These are phyloP conservation scores for Petaurus breviceps DNA, from an alignment of 2,113 vertebrate species.

Conservation along the genomic window DNA sequence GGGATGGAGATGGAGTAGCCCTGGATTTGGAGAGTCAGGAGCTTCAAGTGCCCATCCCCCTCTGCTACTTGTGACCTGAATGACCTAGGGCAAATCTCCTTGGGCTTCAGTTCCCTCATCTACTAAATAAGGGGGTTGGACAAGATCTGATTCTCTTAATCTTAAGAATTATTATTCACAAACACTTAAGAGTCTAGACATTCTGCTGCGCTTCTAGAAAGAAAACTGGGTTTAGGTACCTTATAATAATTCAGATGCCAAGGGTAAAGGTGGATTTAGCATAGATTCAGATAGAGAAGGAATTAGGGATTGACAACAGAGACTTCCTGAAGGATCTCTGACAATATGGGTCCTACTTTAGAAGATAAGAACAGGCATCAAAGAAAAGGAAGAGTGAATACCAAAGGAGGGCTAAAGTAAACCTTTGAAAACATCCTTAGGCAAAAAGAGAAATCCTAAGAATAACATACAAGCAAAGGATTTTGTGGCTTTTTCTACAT, in stretches of 20 bases:
- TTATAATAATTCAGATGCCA: background rate
- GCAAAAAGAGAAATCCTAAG: background rate
- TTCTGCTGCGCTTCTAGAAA: background rate
- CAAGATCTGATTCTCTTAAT: background rate
- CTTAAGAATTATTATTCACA: background rate
- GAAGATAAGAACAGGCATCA: background rate
- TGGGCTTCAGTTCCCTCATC: background rate
- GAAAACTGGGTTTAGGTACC: background rate
- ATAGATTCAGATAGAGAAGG: background rate
- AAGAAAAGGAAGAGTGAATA: background rate
- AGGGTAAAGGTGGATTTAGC: background rate
- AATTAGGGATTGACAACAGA: accelerated
- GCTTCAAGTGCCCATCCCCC: too few relatives aligned
- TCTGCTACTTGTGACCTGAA: background rate
- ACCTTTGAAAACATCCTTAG: background rate
- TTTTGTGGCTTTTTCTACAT: background rate
- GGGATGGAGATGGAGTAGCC: too few relatives aligned
- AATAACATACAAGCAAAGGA: background rate
- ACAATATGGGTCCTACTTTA: background rate
- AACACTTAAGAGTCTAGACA: background rate
- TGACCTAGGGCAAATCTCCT: background rate
- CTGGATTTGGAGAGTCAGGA: too few relatives aligned
- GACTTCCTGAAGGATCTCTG: background rate
- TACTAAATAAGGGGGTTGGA: background rate
- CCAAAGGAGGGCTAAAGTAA: background rate